Evolutionary conservation across 2,113 vertebrate genomes (phyloP).

Genomic region (Nannospalax galili): DNA sequence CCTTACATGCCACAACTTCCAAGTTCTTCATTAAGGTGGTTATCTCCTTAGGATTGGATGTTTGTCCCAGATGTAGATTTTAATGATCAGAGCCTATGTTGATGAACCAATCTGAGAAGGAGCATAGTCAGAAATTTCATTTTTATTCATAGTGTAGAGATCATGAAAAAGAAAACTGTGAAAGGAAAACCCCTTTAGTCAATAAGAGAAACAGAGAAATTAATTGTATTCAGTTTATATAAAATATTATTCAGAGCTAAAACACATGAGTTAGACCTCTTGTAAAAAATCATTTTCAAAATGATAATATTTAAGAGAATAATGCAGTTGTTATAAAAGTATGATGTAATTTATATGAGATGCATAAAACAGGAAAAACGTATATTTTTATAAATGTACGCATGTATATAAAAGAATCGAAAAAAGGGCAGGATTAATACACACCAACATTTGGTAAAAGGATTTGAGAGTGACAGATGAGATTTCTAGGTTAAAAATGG

Average conservation of each 20-base stretch:
- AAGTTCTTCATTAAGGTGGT: background rate
- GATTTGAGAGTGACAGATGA: background rate
- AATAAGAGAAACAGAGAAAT: background rate
- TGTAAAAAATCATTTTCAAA: background rate
- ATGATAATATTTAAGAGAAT: background rate
- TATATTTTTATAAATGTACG: background rate
- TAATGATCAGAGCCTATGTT: background rate
- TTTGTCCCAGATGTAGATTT: background rate
- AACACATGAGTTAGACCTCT: background rate
- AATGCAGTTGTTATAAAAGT: background rate
- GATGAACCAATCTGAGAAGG: background rate
- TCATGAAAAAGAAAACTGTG: background rate
- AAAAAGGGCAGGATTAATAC: background rate
- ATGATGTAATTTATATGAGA: background rate
- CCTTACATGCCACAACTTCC: background rate
- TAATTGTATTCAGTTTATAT: background rate
- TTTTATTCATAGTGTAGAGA: background rate
- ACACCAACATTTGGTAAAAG: background rate
- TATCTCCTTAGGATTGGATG: background rate
- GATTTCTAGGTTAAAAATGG: background rate
- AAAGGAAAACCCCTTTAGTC: background rate
- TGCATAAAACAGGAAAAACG: background rate
- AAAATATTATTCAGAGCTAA: background rate
- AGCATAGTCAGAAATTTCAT: background rate
- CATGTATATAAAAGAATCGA: background rate